phyloP scores from a whole-genome alignment of 2,113 vertebrate genomes.

The Semicossyphus pulcher region DNA sequence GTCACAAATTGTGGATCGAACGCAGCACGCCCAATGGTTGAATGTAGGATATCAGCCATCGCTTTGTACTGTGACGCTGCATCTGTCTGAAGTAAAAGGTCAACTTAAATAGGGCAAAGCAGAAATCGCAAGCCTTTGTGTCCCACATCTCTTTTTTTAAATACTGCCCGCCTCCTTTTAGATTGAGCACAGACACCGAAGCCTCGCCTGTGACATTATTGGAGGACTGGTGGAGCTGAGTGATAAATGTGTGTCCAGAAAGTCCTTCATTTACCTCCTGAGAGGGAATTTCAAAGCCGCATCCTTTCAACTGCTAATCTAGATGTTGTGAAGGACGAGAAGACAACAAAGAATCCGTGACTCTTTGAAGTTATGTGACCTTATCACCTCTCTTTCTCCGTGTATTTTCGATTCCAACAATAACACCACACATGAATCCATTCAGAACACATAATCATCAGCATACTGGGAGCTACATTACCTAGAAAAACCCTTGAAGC shows the following conservation, averaged over 20 bases:
- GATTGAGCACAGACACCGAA: constrained; percentile 43
- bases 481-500: constrained; percentile 39
- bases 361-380: constrained; percentile 3
- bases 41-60: constrained; percentile 4
- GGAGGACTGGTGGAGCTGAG: constrained; percentile 21
- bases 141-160: constrained; percentile 55
- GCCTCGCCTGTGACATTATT: constrained; percentile 9
- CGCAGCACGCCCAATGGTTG: background rate
- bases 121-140: constrained; percentile 25
- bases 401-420: constrained; percentile 5
- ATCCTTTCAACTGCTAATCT: constrained; percentile 4
- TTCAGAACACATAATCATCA: constrained; percentile 10
- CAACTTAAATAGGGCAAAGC: constrained; percentile 43
- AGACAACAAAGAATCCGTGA: constrained; percentile 1
- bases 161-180: constrained; percentile 22
- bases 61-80: constrained; percentile 6
- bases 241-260: constrained; percentile 14
- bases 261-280: background rate
- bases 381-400: background rate
- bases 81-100: constrained; percentile 20
- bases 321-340: background rate
- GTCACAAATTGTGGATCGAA: too few species aligned
- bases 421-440: constrained; percentile 7
- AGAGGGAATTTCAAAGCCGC: constrained; percentile 7
- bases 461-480: constrained; percentile 35